Evolutionary conservation across 1,140 invertebrate species (phyloP).

Genomic region (Andricus grossulariae): DNA sequence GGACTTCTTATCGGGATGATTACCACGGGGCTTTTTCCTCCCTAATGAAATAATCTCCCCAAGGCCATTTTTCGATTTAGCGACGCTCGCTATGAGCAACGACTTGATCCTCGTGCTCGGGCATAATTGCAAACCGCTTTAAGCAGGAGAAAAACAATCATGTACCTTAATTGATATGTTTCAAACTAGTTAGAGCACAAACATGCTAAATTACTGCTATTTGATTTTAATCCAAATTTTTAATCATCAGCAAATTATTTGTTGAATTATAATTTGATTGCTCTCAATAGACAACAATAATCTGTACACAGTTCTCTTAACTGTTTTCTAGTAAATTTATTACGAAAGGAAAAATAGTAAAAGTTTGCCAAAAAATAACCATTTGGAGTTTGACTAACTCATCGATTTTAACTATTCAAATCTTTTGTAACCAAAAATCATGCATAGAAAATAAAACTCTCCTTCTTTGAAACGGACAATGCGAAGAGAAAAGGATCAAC

Average conservation of each 20-base stretch:
- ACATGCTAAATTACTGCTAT: background rate
- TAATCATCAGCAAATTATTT: background rate
- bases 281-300: background rate
- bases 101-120: background rate
- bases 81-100: background rate
- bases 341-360: no score
- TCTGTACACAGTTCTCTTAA: no score
- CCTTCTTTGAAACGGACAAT: background rate
- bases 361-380: no score
- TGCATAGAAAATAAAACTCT: no score
- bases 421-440: no score
- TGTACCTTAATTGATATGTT: slow-evolving; percentile 13
- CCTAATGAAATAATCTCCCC: slow-evolving; percentile 13
- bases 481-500: background rate
- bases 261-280: background rate
- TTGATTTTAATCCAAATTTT: background rate
- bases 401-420: no score
- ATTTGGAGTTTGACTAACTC: no score
- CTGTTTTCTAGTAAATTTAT: no score
- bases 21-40: slow-evolving; percentile 4
- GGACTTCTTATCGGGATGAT: slow-evolving; percentile 38
- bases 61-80: slow-evolving; percentile 16
- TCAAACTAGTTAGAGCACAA: slow-evolving; percentile 13
- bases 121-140: slow-evolving; percentile 13
- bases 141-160: slow-evolving; percentile 13